Evolutionary conservation across 2,888 invertebrate genomes (phyloP).

Genomic region (Dastarcus helophoroides): DNA sequence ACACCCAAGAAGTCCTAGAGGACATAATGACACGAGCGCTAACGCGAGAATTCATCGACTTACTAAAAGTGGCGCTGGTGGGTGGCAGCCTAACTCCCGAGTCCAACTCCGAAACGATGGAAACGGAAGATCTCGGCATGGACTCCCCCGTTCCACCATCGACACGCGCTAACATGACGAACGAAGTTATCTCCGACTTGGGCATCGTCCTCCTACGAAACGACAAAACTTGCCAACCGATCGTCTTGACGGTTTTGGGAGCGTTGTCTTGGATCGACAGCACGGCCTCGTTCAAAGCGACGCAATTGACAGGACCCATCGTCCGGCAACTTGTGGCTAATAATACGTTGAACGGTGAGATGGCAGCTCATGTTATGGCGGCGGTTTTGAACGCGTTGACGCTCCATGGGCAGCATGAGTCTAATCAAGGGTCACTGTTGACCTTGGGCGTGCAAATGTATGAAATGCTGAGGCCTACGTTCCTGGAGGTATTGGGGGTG

Average conservation of each 20-base stretch:
- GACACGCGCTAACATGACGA: conserved; percentile 38
- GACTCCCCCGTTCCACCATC: conserved; percentile 48
- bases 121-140: conserved; percentile 57
- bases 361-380: conserved; percentile 63
- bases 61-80: conserved; percentile 62
- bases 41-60: conserved; percentile 79
- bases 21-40: conserved; percentile 77
- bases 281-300: conserved; percentile 68
- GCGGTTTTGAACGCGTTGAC: conserved; percentile 63
- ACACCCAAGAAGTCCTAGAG: conserved; percentile 73
- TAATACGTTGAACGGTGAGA: conserved; percentile 50
- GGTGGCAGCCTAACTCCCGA: conserved; percentile 52
- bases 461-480: conserved; percentile 67
- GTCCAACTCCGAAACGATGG: conserved; percentile 44
- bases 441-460: conserved; percentile 77
- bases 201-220: conserved; percentile 59
- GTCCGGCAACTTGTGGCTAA: conserved; percentile 53
- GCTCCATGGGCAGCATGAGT: conserved; percentile 82
- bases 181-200: conserved; percentile 72
- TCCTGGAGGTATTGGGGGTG: conserved; percentile 55
- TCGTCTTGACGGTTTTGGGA: conserved; percentile 51
- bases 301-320: conserved; percentile 59
- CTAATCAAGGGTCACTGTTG: conserved; percentile 70
- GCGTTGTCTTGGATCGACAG: conserved; percentile 83
- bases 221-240: conserved; percentile 51